phyloP scores from a whole-genome alignment of 2,113 vertebrate species.

The Dipodomys spectabilis region DNA sequence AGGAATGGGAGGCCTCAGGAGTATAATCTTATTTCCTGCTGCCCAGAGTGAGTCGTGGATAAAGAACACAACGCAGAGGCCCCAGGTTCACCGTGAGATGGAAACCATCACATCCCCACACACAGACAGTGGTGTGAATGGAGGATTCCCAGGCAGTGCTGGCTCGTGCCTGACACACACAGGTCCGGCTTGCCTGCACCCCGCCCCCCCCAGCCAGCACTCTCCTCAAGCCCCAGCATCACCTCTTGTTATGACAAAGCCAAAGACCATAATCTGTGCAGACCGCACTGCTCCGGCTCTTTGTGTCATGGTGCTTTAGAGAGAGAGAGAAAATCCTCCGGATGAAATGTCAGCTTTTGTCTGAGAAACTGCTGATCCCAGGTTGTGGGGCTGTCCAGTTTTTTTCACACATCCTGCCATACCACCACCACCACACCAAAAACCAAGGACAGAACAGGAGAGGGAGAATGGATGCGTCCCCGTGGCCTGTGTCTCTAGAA shows the following conservation, averaged over 20 bases:
- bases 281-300: neutral
- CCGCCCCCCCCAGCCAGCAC: neutral
- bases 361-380: neutral
- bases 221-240: neutral
- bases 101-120: accelerated
- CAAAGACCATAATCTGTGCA: accelerated
- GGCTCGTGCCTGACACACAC: accelerated
- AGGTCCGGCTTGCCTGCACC: accelerated
- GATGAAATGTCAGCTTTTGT: constrained; percentile 49
- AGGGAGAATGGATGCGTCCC: neutral
- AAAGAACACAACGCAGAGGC: neutral
- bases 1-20: accelerated
- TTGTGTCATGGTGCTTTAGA: neutral
- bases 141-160: accelerated
- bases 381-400: neutral
- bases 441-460: neutral
- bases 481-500: neutral
- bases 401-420: neutral
- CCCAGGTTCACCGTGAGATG: accelerated
- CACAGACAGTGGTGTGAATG: accelerated
- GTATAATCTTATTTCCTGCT: neutral
- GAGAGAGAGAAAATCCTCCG: neutral
- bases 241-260: neutral
- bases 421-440: neutral
- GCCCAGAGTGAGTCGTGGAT: accelerated